Conservation (phyloP, 2,888 invertebrate species). For the Polyommatus icarus region DNA sequence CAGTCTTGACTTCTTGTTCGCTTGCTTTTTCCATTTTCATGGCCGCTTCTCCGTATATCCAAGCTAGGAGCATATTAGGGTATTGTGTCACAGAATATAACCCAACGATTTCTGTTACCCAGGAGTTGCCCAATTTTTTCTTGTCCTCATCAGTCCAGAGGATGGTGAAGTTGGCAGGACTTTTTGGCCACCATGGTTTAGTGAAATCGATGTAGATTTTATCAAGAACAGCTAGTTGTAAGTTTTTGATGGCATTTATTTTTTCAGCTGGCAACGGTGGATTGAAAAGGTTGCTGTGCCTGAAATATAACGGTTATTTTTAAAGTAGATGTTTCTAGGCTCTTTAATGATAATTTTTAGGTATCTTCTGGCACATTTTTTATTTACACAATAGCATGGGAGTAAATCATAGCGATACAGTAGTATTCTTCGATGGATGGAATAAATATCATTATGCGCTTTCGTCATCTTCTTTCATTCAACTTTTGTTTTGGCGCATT, state of each 20-base stretch:
- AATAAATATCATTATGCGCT: no score
- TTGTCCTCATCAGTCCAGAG: slow-evolving; percentile 80
- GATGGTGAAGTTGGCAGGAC: slow-evolving; percentile 72
- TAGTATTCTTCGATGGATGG: no score
- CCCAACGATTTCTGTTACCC: slow-evolving; percentile 83
- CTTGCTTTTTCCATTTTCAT: slow-evolving; percentile 80
- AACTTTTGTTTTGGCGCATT: no score
- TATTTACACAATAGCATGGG: background rate
- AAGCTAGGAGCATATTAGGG: slow-evolving; percentile 82
- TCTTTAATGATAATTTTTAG: no score
- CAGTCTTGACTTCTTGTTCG: slow-evolving; percentile 73
- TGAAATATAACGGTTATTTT: slow-evolving; percentile 42
- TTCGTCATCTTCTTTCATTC: no score
- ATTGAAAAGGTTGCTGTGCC: slow-evolving; percentile 77
- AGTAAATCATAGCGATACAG: no score
- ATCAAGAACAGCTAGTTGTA: slow-evolving; percentile 84
- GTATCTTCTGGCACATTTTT: background rate
- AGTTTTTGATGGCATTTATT: slow-evolving; percentile 77
- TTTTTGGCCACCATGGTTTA: slow-evolving; percentile 82
- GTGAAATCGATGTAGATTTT: slow-evolving; percentile 87
- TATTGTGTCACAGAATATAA: slow-evolving; percentile 82
- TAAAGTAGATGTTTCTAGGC: no score
- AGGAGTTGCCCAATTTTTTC: slow-evolving; percentile 67
- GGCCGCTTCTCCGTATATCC: slow-evolving; percentile 84
- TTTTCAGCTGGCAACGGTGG: slow-evolving; percentile 80